Evolutionary conservation across 2,797 vertebrate genomes (phyloP).

Genomic region (Psittacula derbiana): DNA sequence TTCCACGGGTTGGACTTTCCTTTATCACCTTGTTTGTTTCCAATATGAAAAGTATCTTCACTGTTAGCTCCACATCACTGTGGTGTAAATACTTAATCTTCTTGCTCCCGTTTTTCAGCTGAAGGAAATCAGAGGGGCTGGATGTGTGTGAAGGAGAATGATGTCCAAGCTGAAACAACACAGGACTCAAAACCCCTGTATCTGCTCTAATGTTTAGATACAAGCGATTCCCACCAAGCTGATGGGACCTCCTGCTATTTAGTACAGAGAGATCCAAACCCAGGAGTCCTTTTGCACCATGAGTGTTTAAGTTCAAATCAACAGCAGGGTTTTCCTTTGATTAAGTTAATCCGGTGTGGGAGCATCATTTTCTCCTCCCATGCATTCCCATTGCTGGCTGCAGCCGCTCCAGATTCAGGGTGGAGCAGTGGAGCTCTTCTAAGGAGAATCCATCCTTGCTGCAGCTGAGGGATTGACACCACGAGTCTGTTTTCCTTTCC

Average conservation of each 20-base stretch:
- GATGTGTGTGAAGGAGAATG: background rate
- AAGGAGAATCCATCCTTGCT: background rate
- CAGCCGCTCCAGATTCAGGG: background rate
- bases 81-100: background rate
- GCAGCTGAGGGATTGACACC: background rate
- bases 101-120: background rate
- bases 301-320: background rate
- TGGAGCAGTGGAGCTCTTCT: background rate
- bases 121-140: background rate
- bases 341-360: background rate
- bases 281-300: background rate
- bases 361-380: background rate
- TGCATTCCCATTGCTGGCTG: background rate
- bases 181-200: accelerated
- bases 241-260: background rate
- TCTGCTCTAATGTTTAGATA: background rate
- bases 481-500: background rate
- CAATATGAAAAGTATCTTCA: background rate
- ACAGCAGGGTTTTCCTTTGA: background rate
- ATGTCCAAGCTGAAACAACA: background rate
- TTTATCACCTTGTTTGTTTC: background rate
- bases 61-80: background rate
- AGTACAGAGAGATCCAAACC: background rate
- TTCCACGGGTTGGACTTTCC: background rate
- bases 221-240: background rate